phyloP scores from a whole-genome alignment of 1,140 invertebrate genomes.

The Drosophila bipectinata region DNA sequence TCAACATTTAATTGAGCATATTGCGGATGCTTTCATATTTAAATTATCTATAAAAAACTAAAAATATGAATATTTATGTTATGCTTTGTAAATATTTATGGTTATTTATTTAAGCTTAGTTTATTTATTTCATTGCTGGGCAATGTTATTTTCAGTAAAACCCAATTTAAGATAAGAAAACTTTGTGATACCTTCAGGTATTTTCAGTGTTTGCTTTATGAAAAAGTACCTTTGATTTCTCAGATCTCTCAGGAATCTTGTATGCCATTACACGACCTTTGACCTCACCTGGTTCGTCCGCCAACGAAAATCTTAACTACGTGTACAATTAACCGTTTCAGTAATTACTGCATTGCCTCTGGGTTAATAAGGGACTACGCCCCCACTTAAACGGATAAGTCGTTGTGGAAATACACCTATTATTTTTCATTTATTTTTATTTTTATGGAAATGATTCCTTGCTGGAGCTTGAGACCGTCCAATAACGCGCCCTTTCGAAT shows the following conservation, averaged over 20 bases:
- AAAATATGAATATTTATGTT: background rate
- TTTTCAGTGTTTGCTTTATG: no score
- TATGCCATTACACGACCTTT: background rate
- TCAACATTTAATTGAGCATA: background rate
- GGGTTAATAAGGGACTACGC: conserved; percentile 56
- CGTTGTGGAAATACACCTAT: conserved; percentile 6
- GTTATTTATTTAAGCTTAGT: no score
- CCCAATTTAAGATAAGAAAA: no score
- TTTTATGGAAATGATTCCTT: conserved; percentile 44
- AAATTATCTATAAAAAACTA: background rate
- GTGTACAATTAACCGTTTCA: conserved; percentile 69
- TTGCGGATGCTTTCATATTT: background rate
- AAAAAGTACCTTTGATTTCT: background rate
- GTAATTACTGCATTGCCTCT: conserved; percentile 67
- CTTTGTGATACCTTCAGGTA: no score
- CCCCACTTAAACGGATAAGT: conserved; percentile 64
- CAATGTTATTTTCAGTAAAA: no score
- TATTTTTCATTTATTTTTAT: conserved; percentile 42
- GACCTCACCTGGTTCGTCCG: background rate
- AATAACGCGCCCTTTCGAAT: conserved; percentile 41
- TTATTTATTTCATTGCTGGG: no score
- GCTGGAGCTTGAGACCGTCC: conserved; percentile 6
- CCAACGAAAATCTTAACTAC: background rate
- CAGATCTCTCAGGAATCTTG: background rate
- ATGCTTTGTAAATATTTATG: no score